phyloP scores from a whole-genome alignment of 2,797 vertebrate species.

The Oreonectes daqikongensis region DNA sequence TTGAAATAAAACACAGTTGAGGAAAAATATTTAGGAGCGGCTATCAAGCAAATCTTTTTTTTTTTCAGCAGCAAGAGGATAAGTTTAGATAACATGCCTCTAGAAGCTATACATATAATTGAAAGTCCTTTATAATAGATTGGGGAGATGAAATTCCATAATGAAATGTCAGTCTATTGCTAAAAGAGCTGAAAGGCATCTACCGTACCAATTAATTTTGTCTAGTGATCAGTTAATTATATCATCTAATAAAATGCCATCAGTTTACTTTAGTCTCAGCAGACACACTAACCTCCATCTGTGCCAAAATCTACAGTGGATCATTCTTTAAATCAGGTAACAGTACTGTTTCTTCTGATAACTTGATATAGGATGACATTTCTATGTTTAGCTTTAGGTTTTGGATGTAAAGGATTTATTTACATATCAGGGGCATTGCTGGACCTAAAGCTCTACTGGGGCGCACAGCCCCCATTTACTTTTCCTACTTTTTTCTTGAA shows the following conservation, averaged over 20 bases:
- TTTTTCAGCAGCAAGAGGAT: slow-evolving; percentile 36
- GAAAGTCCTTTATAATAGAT: slow-evolving; percentile 30
- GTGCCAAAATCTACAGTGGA: not conserved
- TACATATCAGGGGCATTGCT: too few relatives aligned
- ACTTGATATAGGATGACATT: too few relatives aligned
- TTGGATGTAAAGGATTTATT: too few relatives aligned
- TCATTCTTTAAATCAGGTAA: not conserved
- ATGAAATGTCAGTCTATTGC: slow-evolving; percentile 53
- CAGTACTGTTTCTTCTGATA: not conserved
- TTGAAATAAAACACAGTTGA: slow-evolving; percentile 71
- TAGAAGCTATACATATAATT: slow-evolving; percentile 10
- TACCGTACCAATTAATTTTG: slow-evolving; percentile 38
- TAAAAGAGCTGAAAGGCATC: slow-evolving; percentile 16
- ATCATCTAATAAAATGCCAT: slow-evolving; percentile 9
- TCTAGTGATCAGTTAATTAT: slow-evolving; percentile 39
- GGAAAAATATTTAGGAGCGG: slow-evolving; percentile 71
- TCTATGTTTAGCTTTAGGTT: too few relatives aligned
- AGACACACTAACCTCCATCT: not conserved
- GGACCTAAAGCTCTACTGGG: too few relatives aligned
- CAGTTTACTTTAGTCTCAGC: not conserved
- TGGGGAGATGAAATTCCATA: slow-evolving; percentile 56
- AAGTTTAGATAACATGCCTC: slow-evolving; percentile 38
- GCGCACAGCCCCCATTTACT: too few relatives aligned
- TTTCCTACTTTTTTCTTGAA: too few relatives aligned
- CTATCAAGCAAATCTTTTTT: slow-evolving; percentile 75